Evolutionary conservation across 2,113 vertebrate species (phyloP), one percentile per base, ranked within the genome.

Genomic region (Chloropsis cyanopogon): DNA sequence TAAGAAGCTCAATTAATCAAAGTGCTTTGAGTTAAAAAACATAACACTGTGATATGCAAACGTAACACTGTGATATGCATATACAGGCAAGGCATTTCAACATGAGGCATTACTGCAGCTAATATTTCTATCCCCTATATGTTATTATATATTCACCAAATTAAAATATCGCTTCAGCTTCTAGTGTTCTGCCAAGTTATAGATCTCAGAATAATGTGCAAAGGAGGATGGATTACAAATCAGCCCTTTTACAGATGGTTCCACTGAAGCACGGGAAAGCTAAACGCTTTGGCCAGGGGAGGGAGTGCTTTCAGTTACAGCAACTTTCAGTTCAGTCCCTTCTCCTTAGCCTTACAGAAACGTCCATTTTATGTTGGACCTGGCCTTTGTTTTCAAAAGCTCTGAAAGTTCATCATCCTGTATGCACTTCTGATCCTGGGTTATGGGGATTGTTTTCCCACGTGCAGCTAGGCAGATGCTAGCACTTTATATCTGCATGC

Each of bases 211-310:
- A 59, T 56, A 68, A 61, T 3, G 29, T 66, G 16, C 79, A 54
- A 78, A 78, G 39, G 24, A 52, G 29, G 25, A 29, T 81, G 82
- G 41, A 42, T 69, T 42, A 53, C 63, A 63, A 46, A 39, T 25
- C 56, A 76, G 22, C 29, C 17, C 47, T 64, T 71, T 28, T 47
- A 11, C 22, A 83, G 71, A 11, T 25, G 52, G 18, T 82, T 54
- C 69, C 37, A 4, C 54, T 53, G 76, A 73, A 86, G 50, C 68
- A 39, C 3, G 2, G 33, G 72, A 37, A 56, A 90, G 54, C 28
- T 16, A 21, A 92, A 64, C 68, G 70, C 59, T 90, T 93, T 90
- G 90, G 47, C 96, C 96, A 92, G 94, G 76, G 79, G 94, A 92
- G 90, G 92, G 95, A 97, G 94, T 93, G 66, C 90, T 92, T 88